Evolutionary conservation across 2,888 invertebrate species (phyloP).

Genomic region (Myopa testacea): DNA sequence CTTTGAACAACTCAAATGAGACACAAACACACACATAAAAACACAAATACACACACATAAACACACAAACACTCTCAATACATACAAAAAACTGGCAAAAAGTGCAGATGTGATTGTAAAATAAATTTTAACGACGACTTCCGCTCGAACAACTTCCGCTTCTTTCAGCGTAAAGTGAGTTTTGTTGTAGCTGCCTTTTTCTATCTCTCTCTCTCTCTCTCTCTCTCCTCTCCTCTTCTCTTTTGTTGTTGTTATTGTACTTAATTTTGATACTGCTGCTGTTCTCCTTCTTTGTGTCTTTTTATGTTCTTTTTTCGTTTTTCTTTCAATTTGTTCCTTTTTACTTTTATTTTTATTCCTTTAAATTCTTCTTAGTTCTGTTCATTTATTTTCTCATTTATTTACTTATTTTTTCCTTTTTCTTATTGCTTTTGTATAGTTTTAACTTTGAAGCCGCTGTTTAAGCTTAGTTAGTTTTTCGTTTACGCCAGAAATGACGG

Average conservation of each 20-base stretch:
- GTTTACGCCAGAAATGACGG: too few species aligned
- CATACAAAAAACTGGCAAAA: too few species aligned
- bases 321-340: neutral
- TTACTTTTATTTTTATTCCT: neutral
- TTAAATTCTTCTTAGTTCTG: neutral
- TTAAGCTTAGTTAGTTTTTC: too few species aligned
- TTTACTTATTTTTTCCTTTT: neutral
- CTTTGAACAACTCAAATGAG: too few species aligned
- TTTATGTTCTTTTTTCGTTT: neutral
- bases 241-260: neutral
- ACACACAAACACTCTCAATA: too few species aligned
- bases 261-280: neutral
- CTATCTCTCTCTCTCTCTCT: neutral
- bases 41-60: too few species aligned
- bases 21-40: neutral
- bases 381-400: neutral
- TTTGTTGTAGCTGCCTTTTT: neutral
- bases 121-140: slow-evolving; percentile 22
- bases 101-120: slow-evolving; percentile 13
- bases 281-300: neutral
- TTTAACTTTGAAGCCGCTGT: too few species aligned
- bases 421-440: neutral
- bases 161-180: slow-evolving; percentile 21
- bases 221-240: too few species aligned
- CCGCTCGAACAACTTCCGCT: slow-evolving; percentile 29